These are phyloP conservation scores for Drosophila tripunctata DNA, from an alignment of 2,888 invertebrate species.

Conservation along the genomic window DNA sequence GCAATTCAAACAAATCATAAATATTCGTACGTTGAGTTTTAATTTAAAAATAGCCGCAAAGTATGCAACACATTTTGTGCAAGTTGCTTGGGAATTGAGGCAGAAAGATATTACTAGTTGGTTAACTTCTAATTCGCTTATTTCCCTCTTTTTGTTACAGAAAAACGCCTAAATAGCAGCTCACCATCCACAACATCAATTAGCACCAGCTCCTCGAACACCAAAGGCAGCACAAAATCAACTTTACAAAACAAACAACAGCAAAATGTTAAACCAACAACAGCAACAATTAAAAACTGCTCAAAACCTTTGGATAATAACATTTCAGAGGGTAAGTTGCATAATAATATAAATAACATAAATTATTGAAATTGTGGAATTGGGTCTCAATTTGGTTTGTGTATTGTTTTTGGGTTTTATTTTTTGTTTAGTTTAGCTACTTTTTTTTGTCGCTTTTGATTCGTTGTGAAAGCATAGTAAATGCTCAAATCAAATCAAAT, in stretches of 20 bases:
- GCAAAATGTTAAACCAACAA: constrained; percentile 31
- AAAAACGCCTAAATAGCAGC: constrained; percentile 52
- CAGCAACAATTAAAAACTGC: constrained; percentile 35
- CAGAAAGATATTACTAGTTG: not conserved
- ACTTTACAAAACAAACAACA: constrained; percentile 8
- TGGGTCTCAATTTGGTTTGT: not conserved
- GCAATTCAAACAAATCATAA: too few species aligned
- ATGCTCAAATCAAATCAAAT: constrained; percentile 30
- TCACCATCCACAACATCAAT: constrained; percentile 12
- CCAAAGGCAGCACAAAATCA: constrained; percentile 23
- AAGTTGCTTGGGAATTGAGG: not conserved
- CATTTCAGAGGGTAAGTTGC: constrained; percentile 61
- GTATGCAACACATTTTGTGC: constrained; percentile 32
- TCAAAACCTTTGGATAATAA: constrained; percentile 30
- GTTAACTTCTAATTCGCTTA: not conserved
- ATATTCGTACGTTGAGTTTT: not conserved
- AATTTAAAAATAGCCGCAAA: constrained; percentile 20
- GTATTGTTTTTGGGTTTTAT: constrained; percentile 28
- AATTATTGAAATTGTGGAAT: not conserved
- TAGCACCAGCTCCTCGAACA: constrained; percentile 2
- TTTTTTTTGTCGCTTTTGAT: constrained; percentile 1
- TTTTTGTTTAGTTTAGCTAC: not conserved
- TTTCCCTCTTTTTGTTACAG: constrained; percentile 30
- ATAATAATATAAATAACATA: not conserved
- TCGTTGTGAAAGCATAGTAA: constrained; percentile 58